Base-by-base conservation (phyloP, 2,113 vertebrate genomes). In the Tinamus guttatus region DNA sequence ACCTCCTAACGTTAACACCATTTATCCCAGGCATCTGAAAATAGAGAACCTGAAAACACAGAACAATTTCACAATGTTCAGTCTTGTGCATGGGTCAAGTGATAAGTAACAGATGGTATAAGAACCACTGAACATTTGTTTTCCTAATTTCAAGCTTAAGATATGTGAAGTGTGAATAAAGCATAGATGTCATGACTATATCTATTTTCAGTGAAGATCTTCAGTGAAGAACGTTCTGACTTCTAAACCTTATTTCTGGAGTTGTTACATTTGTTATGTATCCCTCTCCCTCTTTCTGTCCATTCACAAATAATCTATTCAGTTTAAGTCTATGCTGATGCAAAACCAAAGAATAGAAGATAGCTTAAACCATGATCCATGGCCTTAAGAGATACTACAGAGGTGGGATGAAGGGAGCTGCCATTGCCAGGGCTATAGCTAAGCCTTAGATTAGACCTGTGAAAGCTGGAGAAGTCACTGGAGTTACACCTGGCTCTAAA, bases 131-230 rank as follows among this genome's bases (percentile, higher is more conserved):
- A 40, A 62, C 20, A 47, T 70, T 94, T 90, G 5, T 84, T 93
- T 86, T 90, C 76, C 49, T 94, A 41, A 81, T 90, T 88, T 84
- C 52, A 63, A 3, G 0, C 78, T 87, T 89, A 79, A 86, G 84
- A 25, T 70, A 70, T 38, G 14, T 78, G 21, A 85, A 43, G 18
- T 78, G 28, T 85, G 30, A 86, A 73, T 81, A 83, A 94, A 94
- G n/a, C 27, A 71, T 14, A 70, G 62, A 87, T 82, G 76, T 14
- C 45, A 54, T 7, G 5, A 24, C 34, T 38, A 65, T 41, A 78
- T 71, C 13, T 36, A 25, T 43, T 94, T 87, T 90, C n/a, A 38
- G 45, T 64, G 38, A 75, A 64, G 32, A 28, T 71, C 45, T 78
- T n/a, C n/a, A n/a, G n/a, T n/a, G n/a, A n/a, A 65, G 24, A 38